These are phyloP conservation scores for Alentia gelatinosa DNA, from an alignment of 2,888 invertebrate species.

Conservation along the genomic window DNA sequence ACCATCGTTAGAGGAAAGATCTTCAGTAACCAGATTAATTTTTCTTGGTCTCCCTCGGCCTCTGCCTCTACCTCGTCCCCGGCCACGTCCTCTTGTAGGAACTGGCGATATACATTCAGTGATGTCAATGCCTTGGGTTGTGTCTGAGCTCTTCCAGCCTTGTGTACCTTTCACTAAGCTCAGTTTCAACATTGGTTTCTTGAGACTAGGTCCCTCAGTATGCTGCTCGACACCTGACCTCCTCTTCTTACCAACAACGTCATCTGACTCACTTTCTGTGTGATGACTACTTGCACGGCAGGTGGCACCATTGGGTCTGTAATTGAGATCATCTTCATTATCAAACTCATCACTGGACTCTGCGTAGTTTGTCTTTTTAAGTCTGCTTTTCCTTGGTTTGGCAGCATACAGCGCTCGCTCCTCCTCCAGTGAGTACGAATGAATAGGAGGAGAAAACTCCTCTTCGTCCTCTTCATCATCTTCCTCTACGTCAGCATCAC, in stretches of 20 bases:
- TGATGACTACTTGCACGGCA: not conserved
- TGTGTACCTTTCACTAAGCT: constrained; percentile 13
- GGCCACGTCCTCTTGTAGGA: not conserved
- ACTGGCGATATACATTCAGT: not conserved
- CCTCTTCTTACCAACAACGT: not conserved
- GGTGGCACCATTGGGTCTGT: not conserved
- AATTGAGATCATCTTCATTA: not conserved
- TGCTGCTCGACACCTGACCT: not conserved
- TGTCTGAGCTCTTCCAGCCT: constrained; percentile 29
- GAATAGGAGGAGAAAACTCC: not conserved
- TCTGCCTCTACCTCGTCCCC: constrained; percentile 47
- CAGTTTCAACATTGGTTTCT: constrained; percentile 39
- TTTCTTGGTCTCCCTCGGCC: constrained; percentile 38
- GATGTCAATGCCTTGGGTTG: not conserved
- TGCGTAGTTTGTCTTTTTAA: not conserved
- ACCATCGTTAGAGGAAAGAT: not conserved
- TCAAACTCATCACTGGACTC: constrained; percentile 39
- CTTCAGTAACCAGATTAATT: not conserved
- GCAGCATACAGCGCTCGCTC: constrained; percentile 23
- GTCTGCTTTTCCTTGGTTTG: not conserved
- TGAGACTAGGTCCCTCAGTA: not conserved
- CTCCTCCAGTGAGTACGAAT: not conserved
- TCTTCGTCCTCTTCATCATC: constrained; percentile 25
- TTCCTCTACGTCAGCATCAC: not conserved
- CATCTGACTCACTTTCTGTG: not conserved